These are phyloP conservation scores for Pangasius macronema DNA, from an alignment of 2,797 vertebrate genomes.

Conservation along the genomic window DNA sequence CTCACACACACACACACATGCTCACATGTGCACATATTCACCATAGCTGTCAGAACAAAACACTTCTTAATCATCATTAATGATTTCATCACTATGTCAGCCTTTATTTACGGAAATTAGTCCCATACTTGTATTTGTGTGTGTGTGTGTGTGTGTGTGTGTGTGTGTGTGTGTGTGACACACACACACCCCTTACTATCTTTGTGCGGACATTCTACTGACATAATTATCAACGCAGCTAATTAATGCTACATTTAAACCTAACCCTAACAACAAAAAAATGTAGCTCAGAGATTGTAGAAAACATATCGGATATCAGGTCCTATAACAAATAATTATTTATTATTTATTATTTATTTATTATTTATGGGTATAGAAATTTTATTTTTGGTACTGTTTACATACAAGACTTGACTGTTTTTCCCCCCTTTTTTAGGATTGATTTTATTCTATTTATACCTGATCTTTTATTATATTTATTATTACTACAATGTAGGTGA, in stretches of 20 bases:
- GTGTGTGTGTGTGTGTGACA: too few species aligned
- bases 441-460: not conserved
- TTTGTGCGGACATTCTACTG: not conserved
- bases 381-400: not conserved
- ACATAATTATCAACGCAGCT: not conserved
- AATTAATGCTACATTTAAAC: not conserved
- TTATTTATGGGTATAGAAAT: not conserved
- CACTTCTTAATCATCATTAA: slow-evolving; percentile 82
- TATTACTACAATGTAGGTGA: not conserved
- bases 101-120: too few species aligned
- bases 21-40: slow-evolving; percentile 3
- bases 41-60: slow-evolving; percentile 46
- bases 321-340: not conserved
- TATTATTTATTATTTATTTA: too few species aligned
- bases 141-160: too few species aligned
- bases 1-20: not conserved
- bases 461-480: not conserved
- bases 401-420: not conserved
- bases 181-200: not conserved
- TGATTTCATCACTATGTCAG: slow-evolving; percentile 76
- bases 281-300: too few species aligned
- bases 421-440: not conserved
- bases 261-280: not conserved
- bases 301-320: not conserved
- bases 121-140: too few species aligned